Evolutionary conservation across 1,140 invertebrate species (phyloP).

Genomic region (Drosophila ohnishii): DNA sequence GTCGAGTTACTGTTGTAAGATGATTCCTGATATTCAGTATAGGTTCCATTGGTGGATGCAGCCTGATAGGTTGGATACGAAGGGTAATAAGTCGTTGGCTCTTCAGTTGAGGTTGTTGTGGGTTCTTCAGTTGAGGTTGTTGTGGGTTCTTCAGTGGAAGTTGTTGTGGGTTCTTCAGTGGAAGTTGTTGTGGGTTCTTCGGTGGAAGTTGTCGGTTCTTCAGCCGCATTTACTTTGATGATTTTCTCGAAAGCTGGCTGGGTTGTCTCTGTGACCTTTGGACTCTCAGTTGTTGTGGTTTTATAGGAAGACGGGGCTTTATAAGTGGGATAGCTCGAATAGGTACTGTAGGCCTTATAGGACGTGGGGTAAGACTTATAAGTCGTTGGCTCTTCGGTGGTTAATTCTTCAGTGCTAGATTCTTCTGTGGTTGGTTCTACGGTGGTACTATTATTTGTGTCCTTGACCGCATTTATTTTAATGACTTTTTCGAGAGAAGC

Average conservation of each 20-base stretch:
- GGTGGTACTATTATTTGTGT: neutral
- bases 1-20: neutral
- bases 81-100: neutral
- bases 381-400: neutral
- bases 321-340: conserved; percentile 1
- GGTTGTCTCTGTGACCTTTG: neutral
- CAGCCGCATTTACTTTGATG: conserved; percentile 2
- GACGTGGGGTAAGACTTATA: neutral
- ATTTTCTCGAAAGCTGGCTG: neutral
- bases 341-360: neutral
- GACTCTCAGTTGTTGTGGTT: neutral
- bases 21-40: neutral
- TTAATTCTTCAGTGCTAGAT: neutral
- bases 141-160: neutral
- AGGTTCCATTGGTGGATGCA: neutral
- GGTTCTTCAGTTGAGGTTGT: neutral
- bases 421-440: neutral
- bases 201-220: neutral
- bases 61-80: neutral
- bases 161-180: neutral
- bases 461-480: conserved; percentile 6
- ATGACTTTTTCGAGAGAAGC: neutral
- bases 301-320: neutral
- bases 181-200: neutral
- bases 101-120: neutral